Conservation (phyloP, 2,797 vertebrate species). For the Erithacus rubecula region DNA sequence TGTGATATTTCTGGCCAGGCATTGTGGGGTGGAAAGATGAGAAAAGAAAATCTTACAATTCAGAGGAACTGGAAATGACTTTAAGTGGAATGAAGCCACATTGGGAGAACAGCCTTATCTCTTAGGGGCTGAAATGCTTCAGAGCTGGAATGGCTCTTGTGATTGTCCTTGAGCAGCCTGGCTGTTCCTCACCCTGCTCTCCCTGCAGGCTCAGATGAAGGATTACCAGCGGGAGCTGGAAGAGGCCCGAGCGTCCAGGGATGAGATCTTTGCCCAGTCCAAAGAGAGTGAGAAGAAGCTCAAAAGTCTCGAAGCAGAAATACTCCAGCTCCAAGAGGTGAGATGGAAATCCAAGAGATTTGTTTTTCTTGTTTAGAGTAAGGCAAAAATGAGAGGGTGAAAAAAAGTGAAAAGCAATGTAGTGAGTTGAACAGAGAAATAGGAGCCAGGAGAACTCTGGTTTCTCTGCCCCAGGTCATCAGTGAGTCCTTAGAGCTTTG, state of each 20-base stretch:
- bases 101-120: background rate
- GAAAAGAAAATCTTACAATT: background rate
- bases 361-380: background rate
- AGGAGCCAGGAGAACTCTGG: background rate
- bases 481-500: background rate
- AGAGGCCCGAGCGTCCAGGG: conserved; percentile 91
- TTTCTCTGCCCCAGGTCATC: background rate
- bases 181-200: background rate
- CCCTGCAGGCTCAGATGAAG: conserved; percentile 91
- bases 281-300: conserved; percentile 99
- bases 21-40: background rate
- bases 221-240: conserved; percentile 97
- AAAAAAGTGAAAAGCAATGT: background rate
- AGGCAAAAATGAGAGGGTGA: background rate
- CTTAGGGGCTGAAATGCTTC: background rate
- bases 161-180: background rate
- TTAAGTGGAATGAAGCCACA: background rate
- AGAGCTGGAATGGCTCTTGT: background rate
- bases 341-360: background rate
- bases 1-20: background rate
- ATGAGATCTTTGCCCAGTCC: conserved; percentile 95
- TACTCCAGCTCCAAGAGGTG: conserved; percentile 95
- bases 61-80: background rate
- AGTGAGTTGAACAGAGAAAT: background rate
- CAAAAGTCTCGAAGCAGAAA: conserved; percentile 95